Percentiles rank a stretch among this genome's conserved stretches.
Evolutionary conservation across 2,797 vertebrate genomes (phyloP).

Genomic region (Chaenodraco wilsoni): DNA sequence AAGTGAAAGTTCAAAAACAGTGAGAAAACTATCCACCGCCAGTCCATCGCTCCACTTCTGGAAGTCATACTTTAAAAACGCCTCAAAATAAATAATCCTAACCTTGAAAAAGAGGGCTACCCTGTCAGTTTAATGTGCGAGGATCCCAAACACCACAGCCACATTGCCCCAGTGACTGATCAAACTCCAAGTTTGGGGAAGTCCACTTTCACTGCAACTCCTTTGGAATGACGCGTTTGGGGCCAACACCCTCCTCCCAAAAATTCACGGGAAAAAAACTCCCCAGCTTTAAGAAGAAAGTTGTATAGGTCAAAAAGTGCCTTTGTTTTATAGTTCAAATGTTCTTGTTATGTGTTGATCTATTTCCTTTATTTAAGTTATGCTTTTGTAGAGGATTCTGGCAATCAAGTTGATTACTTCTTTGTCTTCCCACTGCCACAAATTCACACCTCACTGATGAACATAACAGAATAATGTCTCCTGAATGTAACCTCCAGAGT

Average conservation of each 20-base stretch:
- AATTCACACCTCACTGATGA: conserved; percentile 69
- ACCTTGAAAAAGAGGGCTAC: neutral
- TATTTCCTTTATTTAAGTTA: conserved; percentile 22
- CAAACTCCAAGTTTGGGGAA: conserved; percentile 74
- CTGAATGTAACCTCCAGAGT: conserved; percentile 35
- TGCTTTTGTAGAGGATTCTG: conserved; percentile 12
- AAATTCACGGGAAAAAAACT: conserved; percentile 23
- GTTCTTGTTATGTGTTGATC: neutral
- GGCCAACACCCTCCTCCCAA: conserved; percentile 71
- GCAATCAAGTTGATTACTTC: conserved; percentile 42
- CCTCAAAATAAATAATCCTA: conserved; percentile 41
- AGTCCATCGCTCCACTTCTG: conserved; percentile 48
- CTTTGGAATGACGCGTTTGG: conserved; percentile 75
- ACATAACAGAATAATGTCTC: conserved; percentile 42
- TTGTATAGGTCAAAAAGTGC: conserved; percentile 15
- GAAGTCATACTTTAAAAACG: conserved; percentile 52
- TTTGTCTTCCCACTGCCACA: conserved; percentile 51
- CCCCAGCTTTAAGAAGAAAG: neutral
- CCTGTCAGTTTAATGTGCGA: conserved; percentile 32
- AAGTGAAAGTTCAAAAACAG: conserved; percentile 74
- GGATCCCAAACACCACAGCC: conserved; percentile 41
- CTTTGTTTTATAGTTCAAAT: neutral
- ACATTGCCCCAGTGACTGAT: conserved; percentile 58
- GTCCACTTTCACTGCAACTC: conserved; percentile 73
- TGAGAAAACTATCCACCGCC: conserved; percentile 68